Evolutionary conservation across 2,113 vertebrate genomes (phyloP).

Genomic region (Camelus bactrianus): DNA sequence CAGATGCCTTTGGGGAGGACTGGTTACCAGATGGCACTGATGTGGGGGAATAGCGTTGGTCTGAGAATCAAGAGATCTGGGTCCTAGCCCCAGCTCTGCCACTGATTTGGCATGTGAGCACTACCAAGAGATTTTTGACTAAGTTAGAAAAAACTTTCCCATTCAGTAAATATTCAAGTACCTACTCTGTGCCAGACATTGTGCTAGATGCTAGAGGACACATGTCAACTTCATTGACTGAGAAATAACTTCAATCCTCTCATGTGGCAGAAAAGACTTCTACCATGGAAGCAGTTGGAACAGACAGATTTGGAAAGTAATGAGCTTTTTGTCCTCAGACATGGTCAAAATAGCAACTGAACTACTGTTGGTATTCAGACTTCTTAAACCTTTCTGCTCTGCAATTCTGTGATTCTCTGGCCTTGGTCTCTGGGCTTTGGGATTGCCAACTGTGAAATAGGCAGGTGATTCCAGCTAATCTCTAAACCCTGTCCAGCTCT

Average conservation of each 20-base stretch:
- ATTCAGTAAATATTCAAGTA: not conserved
- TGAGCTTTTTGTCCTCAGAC: not conserved
- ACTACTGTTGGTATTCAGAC: not conserved
- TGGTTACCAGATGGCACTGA: not conserved
- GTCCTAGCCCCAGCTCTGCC: not conserved
- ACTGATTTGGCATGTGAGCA: not conserved
- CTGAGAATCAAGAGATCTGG: not conserved
- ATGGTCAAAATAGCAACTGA: not conserved
- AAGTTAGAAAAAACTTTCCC: not conserved
- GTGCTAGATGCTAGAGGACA: not conserved
- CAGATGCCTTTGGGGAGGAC: not conserved
- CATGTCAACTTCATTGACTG: not conserved
- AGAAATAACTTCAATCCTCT: not conserved
- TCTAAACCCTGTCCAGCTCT: not conserved
- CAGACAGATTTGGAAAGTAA: not conserved
- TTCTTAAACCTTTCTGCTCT: not conserved
- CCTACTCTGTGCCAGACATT: not conserved
- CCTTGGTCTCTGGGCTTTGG: not conserved
- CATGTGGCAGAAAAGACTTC: not conserved
- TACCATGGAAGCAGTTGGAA: not conserved
- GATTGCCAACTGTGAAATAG: constrained; percentile 3
- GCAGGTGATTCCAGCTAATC: not conserved
- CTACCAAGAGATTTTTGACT: not conserved
- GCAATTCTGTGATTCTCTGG: not conserved
- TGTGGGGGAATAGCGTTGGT: not conserved